Evolutionary conservation across 2,888 invertebrate genomes (phyloP).

Genomic region (Thymelicus acteon): DNA sequence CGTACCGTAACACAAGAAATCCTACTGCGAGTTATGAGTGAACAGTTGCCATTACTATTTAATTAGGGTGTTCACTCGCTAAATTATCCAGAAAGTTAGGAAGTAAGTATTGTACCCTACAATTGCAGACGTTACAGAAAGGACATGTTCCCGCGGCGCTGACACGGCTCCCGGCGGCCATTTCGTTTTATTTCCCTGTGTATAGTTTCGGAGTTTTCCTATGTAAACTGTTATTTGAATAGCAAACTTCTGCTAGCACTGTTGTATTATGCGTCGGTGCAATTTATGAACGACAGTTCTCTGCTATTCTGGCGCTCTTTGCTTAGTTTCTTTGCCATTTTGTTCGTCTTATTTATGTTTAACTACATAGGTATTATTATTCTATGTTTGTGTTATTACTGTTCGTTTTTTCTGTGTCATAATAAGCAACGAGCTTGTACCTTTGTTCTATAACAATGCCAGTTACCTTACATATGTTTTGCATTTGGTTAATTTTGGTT

Average conservation of each 20-base stretch:
- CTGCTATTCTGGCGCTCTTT: background rate
- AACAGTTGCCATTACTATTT: background rate
- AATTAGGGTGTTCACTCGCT: background rate
- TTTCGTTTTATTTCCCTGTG: conserved; percentile 8
- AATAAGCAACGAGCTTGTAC: background rate
- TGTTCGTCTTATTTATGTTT: conserved; percentile 4
- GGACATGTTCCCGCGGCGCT: background rate
- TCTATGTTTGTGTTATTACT: background rate
- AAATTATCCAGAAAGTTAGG: background rate
- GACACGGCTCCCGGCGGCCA: conserved; percentile 11
- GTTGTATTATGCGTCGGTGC: conserved; percentile 19
- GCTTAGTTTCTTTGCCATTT: background rate
- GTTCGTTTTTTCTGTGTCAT: background rate
- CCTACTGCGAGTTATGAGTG: no score
- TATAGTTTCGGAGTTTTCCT: conserved; percentile 17
- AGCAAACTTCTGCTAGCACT: conserved; percentile 19
- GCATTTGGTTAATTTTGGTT: no score
- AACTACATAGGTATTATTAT: background rate
- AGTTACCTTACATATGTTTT: background rate
- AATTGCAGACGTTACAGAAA: background rate
- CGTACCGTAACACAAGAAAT: no score
- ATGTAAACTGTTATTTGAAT: conserved; percentile 23
- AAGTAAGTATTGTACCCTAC: background rate
- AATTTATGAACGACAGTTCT: conserved; percentile 14
- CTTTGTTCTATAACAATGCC: background rate